phyloP scores from a whole-genome alignment of 2,113 vertebrate genomes.

The Sus scrofa region DNA sequence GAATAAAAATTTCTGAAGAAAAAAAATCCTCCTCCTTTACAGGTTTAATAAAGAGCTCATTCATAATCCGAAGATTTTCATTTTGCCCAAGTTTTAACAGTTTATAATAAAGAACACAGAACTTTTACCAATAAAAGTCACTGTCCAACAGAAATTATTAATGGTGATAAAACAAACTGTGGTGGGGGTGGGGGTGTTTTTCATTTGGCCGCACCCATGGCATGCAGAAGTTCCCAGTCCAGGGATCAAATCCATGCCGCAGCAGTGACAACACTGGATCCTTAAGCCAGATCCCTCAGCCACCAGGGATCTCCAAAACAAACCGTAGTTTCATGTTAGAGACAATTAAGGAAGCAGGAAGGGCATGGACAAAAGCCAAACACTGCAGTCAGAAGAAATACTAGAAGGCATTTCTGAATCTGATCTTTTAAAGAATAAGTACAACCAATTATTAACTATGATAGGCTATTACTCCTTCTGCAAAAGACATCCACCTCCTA shows the following conservation, averaged over 20 bases:
- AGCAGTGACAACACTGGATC: no score
- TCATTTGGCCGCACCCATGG: no score
- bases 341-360: not conserved
- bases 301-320: not conserved
- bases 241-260: no score
- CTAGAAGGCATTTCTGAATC: not conserved
- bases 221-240: no score
- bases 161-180: not conserved
- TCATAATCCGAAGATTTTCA: not conserved
- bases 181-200: not conserved
- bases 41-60: constrained; percentile 6
- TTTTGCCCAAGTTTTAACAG: constrained; percentile 42
- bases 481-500: not conserved
- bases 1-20: constrained; percentile 26
- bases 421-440: not conserved
- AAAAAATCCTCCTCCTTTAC: not conserved
- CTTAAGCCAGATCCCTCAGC: no score
- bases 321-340: not conserved
- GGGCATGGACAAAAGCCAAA: not conserved
- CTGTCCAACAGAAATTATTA: not conserved
- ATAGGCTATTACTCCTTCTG: not conserved
- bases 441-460: not conserved
- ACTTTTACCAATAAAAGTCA: constrained; percentile 2
- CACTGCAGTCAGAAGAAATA: not conserved
- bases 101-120: constrained; percentile 49